These are phyloP conservation scores for Dicyrtomina minuta DNA, from an alignment of 2,888 invertebrate genomes.

Conservation along the genomic window DNA sequence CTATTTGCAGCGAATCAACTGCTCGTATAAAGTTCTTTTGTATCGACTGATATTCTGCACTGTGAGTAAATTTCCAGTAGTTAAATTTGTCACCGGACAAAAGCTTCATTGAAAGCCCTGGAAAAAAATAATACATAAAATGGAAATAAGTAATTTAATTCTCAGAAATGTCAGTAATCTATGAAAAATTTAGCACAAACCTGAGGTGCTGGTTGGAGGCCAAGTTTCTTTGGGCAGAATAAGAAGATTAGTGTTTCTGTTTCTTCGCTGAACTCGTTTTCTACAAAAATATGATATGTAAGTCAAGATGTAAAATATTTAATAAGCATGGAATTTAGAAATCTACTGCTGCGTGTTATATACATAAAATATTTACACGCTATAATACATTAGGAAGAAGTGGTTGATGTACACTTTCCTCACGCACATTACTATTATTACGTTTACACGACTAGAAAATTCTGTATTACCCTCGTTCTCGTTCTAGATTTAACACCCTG, in stretches of 20 bases:
- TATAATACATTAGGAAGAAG: too few species aligned
- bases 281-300: constrained; percentile 43
- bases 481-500: constrained; percentile 71
- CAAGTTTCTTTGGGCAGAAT: constrained; percentile 71
- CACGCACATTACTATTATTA: too few species aligned
- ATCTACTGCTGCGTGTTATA: too few species aligned
- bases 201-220: constrained; percentile 70
- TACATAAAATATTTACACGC: too few species aligned
- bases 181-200: too few species aligned
- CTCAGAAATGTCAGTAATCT: too few species aligned
- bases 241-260: constrained; percentile 60
- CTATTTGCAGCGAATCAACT: constrained; percentile 75
- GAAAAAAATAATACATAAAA: constrained; percentile 40
- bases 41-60: constrained; percentile 69
- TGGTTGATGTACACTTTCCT: too few species aligned
- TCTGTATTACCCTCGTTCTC: constrained; percentile 58
- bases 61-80: constrained; percentile 75
- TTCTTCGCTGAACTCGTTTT: constrained; percentile 50
- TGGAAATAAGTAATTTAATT: too few species aligned
- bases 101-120: constrained; percentile 69
- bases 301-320: too few species aligned
- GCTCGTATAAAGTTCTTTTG: constrained; percentile 75
- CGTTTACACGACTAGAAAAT: too few species aligned
- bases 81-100: constrained; percentile 62
- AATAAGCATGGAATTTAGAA: too few species aligned